phyloP scores from a whole-genome alignment of 2,797 vertebrate species.

The Cossypha polioptera region DNA sequence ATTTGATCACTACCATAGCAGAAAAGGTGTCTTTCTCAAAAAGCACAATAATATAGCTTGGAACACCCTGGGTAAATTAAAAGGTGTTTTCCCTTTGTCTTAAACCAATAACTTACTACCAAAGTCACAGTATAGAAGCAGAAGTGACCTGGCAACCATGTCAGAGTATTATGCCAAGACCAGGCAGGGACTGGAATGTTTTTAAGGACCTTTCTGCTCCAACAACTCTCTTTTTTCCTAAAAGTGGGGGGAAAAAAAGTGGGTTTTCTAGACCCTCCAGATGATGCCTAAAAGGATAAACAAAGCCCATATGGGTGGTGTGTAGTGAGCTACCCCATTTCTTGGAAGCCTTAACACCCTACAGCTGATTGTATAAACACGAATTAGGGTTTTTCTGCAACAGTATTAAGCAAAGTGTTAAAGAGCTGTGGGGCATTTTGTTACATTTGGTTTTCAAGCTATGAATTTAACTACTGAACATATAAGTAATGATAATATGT shows the following conservation, averaged over 20 bases:
- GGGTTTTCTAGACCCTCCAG: neutral
- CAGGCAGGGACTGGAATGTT: neutral
- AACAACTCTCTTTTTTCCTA: neutral
- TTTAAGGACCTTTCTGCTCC: neutral
- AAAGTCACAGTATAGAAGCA: neutral
- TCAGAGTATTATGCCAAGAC: neutral
- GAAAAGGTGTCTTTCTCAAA: neutral
- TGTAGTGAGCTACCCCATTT: neutral
- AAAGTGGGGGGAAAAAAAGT: neutral
- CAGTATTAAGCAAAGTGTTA: slow-evolving; percentile 49
- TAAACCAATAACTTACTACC: neutral
- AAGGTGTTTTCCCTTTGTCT: neutral
- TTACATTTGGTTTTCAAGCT: slow-evolving; percentile 53
- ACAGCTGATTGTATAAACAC: slow-evolving; percentile 49
- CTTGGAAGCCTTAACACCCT: neutral
- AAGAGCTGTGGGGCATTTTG: slow-evolving; percentile 57
- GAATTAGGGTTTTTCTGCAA: slow-evolving; percentile 59
- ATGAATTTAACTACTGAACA: slow-evolving; percentile 53
- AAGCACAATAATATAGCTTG: neutral
- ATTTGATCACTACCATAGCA: neutral
- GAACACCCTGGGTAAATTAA: neutral
- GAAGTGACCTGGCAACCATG: neutral
- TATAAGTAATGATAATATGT: slow-evolving; percentile 53
- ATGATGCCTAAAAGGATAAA: slow-evolving; percentile 6
- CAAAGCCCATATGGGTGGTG: neutral